Conservation (phyloP, 2,888 invertebrate genomes). For the Drosophila aldrichi region DNA sequence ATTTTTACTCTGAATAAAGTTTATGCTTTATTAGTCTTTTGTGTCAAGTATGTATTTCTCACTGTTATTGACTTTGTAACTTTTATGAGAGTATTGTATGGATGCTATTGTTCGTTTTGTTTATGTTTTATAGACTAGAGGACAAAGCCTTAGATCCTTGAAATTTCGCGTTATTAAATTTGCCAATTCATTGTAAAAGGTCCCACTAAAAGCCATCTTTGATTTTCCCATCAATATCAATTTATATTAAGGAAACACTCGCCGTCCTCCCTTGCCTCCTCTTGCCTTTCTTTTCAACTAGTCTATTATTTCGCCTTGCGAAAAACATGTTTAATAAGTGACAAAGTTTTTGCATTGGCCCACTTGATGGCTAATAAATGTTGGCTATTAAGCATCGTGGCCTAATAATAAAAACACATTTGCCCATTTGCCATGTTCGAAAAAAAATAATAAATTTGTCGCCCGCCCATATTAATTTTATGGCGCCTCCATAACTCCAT, state of each 20-base stretch:
- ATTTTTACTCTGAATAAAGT: no score
- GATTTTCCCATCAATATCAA: slow-evolving; percentile 16
- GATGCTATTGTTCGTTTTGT: no score
- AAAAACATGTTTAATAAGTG: slow-evolving; percentile 35
- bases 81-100: no score
- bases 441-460: slow-evolving; percentile 47
- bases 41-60: no score
- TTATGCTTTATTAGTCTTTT: no score
- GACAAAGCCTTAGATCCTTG: no score
- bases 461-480: slow-evolving; percentile 25
- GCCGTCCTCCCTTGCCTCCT: background rate
- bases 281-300: background rate
- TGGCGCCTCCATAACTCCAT: slow-evolving; percentile 24
- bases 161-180: slow-evolving; percentile 7
- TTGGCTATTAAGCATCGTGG: slow-evolving; percentile 37
- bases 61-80: no score
- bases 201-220: slow-evolving; percentile 19
- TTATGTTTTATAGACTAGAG: no score
- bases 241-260: slow-evolving; percentile 18
- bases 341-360: slow-evolving; percentile 29
- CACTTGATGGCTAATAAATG: slow-evolving; percentile 14
- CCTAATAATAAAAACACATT: slow-evolving; percentile 47
- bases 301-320: slow-evolving; percentile 25
- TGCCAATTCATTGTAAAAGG: background rate
- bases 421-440: slow-evolving; percentile 35